Evolutionary conservation across 2,888 invertebrate genomes (phyloP), one percentile per base, ranked within the genome.

Genomic region (Tupiocoris notatus): DNA sequence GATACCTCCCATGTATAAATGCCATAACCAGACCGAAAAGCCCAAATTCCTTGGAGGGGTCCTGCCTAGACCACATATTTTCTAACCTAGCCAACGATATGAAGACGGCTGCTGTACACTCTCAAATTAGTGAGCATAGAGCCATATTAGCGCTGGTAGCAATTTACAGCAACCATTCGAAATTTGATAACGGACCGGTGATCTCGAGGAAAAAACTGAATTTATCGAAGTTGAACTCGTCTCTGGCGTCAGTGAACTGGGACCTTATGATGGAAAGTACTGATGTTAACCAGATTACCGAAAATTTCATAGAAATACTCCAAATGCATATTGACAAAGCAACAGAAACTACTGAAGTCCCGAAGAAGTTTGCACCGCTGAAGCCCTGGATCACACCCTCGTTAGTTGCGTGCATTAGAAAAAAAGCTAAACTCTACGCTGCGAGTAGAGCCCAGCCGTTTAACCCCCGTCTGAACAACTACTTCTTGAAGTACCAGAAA

Each of bases 21-120:
- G 20, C 21, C 16, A 20, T 57, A 2, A 67, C 67, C n/a, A 3
- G 67, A n/a, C 56, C 54, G 7, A 21, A 6, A 18, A 58, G 18
- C 17, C 23, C 9, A 3, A 59, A 7, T 58, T 20, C 54, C 17
- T 20, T 2, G 18, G n/a, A 66, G 2, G 66, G 66, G 20, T 66
- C 66, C 7, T 70, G 70, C 59, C 22, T 70, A n/a, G 70, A 70
- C 59, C 70, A 70, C 70, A 22, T 70, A 58, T 70, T 68, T 24
- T 70, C 70, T 1, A 58, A 70, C 12, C 18, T 70, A 2, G 18
- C 24, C 7, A 24, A 59, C 2, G 66, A 66, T 17, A 1, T 66
- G 22, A 7, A n/a, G 56, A 54, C 66, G 7, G 70, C 59, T 22
- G 24, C 21, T 6, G 58, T 57, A 3, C 58, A 70, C 23, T 59